Evolutionary conservation across 2,888 invertebrate genomes (phyloP).

Genomic region (Tubulanus polymorphus): DNA sequence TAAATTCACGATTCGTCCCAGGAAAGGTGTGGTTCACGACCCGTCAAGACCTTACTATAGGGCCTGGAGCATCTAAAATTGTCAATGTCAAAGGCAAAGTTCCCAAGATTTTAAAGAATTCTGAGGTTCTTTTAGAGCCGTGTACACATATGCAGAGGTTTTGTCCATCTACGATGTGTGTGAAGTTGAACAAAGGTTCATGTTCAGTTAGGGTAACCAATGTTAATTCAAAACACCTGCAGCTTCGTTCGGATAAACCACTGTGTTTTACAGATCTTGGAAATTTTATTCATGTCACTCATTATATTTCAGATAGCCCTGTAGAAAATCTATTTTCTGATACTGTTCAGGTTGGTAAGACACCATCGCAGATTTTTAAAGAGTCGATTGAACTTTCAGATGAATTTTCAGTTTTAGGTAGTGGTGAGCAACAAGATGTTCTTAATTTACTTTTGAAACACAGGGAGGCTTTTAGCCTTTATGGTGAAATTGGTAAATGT

Average conservation of each 20-base stretch:
- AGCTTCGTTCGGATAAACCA: not conserved
- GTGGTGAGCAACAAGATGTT: not conserved
- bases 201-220: not conserved
- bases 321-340: too few species aligned
- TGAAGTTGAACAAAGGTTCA: not conserved
- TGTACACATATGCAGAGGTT: not conserved
- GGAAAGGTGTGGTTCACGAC: not conserved
- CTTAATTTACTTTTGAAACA: not conserved
- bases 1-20: not conserved
- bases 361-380: too few species aligned
- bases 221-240: not conserved
- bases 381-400: too few species aligned
- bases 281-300: conserved; percentile 1
- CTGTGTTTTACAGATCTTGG: not conserved
- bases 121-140: not conserved
- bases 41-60: not conserved
- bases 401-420: not conserved
- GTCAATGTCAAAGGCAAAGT: not conserved
- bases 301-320: too few species aligned
- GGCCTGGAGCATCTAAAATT: too few species aligned
- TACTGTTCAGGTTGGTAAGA: too few species aligned
- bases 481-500: conserved; percentile 1
- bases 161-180: not conserved
- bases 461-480: not conserved
- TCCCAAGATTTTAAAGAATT: too few species aligned